Percentiles rank a stretch among this genome's conserved stretches.
These are phyloP conservation scores for Escarpia spicata DNA, from an alignment of 2,888 invertebrate species.

Conservation along the genomic window DNA sequence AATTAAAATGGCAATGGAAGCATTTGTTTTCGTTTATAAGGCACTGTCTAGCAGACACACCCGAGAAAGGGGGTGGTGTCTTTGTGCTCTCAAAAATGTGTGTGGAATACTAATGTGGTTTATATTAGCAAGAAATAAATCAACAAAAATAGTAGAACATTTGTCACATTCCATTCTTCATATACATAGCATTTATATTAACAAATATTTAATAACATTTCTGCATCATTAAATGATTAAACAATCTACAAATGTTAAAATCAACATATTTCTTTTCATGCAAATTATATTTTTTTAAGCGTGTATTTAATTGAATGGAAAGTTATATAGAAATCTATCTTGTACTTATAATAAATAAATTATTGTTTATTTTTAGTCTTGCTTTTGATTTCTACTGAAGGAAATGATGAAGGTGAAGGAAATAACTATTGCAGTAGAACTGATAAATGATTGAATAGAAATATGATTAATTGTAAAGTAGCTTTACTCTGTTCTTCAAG, in stretches of 20 bases:
- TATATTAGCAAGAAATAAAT: not conserved
- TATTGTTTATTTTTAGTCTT: not conserved
- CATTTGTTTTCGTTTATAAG: not conserved
- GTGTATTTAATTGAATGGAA: not conserved
- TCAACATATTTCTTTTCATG: not conserved
- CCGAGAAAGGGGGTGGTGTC: not conserved
- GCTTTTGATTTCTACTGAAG: not conserved
- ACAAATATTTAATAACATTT: not conserved
- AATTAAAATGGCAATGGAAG: conserved; percentile 12
- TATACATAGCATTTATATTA: not conserved
- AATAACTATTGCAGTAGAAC: no score
- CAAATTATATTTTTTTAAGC: not conserved
- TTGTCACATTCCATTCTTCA: not conserved
- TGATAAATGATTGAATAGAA: no score
- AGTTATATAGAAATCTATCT: no score
- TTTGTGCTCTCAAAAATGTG: not conserved
- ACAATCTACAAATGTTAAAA: not conserved
- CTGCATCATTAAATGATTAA: not conserved
- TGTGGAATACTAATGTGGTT: not conserved
- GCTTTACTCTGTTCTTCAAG: not conserved
- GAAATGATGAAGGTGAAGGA: no score
- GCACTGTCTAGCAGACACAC: not conserved
- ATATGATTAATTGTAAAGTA: no score
- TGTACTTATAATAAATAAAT: no score
- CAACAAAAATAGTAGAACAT: not conserved